Percentiles rank a stretch among this genome's conserved stretches.
phyloP scores from a whole-genome alignment of 2,888 invertebrate genomes.

The Hydriomena furcata region DNA sequence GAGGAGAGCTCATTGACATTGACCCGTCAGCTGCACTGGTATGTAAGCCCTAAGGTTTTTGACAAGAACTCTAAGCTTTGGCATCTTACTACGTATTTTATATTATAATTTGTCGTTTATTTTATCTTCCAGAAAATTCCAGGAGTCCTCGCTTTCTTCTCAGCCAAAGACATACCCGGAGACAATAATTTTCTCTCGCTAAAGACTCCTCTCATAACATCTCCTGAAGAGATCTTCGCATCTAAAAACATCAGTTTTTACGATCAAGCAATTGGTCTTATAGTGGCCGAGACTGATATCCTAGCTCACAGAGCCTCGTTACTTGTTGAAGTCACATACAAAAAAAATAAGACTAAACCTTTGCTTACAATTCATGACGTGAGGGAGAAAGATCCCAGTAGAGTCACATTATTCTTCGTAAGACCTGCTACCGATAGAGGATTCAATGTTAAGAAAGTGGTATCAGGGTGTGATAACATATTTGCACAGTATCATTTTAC shows the following conservation, averaged over 20 bases:
- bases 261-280: constrained; percentile 86
- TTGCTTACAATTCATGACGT: constrained; percentile 35
- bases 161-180: constrained; percentile 87
- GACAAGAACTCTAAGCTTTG: no score
- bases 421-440: constrained; percentile 26
- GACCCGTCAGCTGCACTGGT: constrained; percentile 86
- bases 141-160: constrained; percentile 86
- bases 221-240: constrained; percentile 76
- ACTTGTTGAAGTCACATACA: constrained; percentile 80
- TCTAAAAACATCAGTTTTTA: constrained; percentile 82
- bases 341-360: constrained; percentile 55
- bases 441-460: constrained; percentile 8
- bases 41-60: neutral
- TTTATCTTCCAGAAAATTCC: constrained; percentile 71
- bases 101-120: no score
- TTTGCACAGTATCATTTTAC: constrained; percentile 85
- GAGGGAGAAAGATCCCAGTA: constrained; percentile 14
- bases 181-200: constrained; percentile 75
- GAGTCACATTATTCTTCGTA: constrained; percentile 8
- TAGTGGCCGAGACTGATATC: constrained; percentile 82
- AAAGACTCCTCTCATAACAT: constrained; percentile 10
- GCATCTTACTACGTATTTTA: no score
- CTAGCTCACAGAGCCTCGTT: constrained; percentile 80
- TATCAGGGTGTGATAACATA: constrained; percentile 40
- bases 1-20: constrained; percentile 81